Evolutionary conservation across 2,797 vertebrate genomes (phyloP).

Genomic region (Otolemur crassicaudatus): DNA sequence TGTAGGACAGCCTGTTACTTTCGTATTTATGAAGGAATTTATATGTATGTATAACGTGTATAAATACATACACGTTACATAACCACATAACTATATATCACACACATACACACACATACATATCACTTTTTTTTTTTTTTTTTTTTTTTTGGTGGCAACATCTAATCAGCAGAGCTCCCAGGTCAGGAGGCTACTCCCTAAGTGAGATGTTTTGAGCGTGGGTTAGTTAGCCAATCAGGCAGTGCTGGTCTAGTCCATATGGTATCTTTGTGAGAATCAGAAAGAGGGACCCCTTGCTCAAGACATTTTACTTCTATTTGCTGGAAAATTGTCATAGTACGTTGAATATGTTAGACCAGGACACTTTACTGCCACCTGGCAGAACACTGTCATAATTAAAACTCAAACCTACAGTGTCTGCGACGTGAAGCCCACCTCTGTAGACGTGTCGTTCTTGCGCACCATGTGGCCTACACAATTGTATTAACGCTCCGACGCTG

Average conservation of each 20-base stretch:
- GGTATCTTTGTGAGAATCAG: background rate
- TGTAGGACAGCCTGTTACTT: background rate
- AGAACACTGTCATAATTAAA: background rate
- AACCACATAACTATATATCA: background rate
- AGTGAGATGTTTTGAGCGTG: background rate
- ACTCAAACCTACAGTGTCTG: background rate
- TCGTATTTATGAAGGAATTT: background rate
- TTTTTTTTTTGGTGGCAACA: background rate
- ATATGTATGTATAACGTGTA: background rate
- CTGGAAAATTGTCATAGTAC: background rate
- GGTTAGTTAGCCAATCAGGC: background rate
- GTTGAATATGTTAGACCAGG: background rate
- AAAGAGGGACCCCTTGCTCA: background rate
- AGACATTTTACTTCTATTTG: background rate
- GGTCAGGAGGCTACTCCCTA: background rate
- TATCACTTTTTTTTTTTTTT: background rate
- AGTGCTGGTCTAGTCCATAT: background rate
- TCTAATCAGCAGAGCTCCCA: background rate
- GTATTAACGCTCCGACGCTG: accelerated
- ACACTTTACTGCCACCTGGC: background rate
- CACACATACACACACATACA: background rate
- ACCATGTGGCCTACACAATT: background rate
- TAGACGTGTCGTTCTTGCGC: background rate
- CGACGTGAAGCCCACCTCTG: background rate
- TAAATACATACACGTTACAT: background rate